These are phyloP conservation scores for Petrocephalus zakoni DNA, from an alignment of 2,113 vertebrate genomes.

Conservation along the genomic window DNA sequence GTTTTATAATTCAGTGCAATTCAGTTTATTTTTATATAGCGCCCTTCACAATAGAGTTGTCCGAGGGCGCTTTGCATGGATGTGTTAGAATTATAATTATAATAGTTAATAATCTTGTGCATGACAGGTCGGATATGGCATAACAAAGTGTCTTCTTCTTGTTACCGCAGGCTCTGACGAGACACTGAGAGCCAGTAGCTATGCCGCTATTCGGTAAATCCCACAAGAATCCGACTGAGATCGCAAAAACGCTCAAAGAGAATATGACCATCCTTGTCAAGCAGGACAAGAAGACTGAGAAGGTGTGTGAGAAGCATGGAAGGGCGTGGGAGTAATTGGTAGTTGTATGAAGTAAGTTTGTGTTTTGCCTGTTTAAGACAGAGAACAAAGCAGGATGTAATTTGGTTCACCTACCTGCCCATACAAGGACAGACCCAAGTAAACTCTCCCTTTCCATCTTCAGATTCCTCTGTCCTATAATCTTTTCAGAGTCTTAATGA, in stretches of 20 bases:
- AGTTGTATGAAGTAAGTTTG: background rate
- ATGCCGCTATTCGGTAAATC: slow-evolving; percentile 97
- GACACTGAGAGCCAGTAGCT: slow-evolving; percentile 48
- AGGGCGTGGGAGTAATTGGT: background rate
- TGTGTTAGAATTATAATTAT: no score
- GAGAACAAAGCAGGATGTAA: background rate
- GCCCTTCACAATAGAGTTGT: no score
- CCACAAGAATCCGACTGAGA: slow-evolving; percentile 92
- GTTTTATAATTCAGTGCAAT: no score
- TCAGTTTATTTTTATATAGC: no score
- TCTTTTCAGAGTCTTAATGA: background rate
- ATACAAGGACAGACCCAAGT: background rate
- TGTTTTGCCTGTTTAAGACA: background rate
- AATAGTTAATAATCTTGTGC: background rate
- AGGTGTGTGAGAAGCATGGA: slow-evolving; percentile 61
- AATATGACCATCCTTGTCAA: slow-evolving; percentile 88
- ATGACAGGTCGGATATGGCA: background rate
- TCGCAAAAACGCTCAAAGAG: slow-evolving; percentile 85
- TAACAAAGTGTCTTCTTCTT: slow-evolving; percentile 16
- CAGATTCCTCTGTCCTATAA: background rate
- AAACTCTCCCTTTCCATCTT: background rate
- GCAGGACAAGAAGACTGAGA: slow-evolving; percentile 93
- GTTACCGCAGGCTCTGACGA: slow-evolving; percentile 48
- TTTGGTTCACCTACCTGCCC: background rate
- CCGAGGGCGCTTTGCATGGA: no score